Evolutionary conservation across 2,113 vertebrate genomes (phyloP).

Genomic region (Misgurnus anguillicaudatus): DNA sequence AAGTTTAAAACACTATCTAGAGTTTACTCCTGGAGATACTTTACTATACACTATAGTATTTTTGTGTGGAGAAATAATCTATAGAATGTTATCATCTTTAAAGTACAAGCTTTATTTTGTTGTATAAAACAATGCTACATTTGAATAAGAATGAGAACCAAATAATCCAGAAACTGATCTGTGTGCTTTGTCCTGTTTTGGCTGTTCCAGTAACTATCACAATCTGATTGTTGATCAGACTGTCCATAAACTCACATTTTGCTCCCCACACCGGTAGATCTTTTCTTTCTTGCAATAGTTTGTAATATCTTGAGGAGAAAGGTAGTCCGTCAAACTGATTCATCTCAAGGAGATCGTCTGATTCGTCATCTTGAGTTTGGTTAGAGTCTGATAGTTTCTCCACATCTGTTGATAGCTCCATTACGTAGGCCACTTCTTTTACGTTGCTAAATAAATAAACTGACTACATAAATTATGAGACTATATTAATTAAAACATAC

Average conservation of each 20-base stretch:
- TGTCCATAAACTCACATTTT: constrained; percentile 79
- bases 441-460: neutral
- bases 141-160: too few species aligned
- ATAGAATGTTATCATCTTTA: too few species aligned
- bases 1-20: too few species aligned
- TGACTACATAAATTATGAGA: neutral
- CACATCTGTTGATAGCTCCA: constrained; percentile 25
- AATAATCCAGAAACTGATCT: constrained; percentile 71
- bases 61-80: too few species aligned
- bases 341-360: constrained; percentile 83
- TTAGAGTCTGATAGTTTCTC: constrained; percentile 13
- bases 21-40: too few species aligned
- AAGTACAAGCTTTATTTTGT: too few species aligned
- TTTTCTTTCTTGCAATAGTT: constrained; percentile 80
- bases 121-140: too few species aligned
- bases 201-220: constrained; percentile 81
- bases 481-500: neutral
- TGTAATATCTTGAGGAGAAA: constrained; percentile 87
- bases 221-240: constrained; percentile 76
- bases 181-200: constrained; percentile 86
- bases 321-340: constrained; percentile 90
- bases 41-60: too few species aligned
- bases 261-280: constrained; percentile 81
- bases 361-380: constrained; percentile 56
- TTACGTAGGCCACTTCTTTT: neutral